Conservation (phyloP, 2,113 vertebrate genomes). For the Phycodurus eques region DNA sequence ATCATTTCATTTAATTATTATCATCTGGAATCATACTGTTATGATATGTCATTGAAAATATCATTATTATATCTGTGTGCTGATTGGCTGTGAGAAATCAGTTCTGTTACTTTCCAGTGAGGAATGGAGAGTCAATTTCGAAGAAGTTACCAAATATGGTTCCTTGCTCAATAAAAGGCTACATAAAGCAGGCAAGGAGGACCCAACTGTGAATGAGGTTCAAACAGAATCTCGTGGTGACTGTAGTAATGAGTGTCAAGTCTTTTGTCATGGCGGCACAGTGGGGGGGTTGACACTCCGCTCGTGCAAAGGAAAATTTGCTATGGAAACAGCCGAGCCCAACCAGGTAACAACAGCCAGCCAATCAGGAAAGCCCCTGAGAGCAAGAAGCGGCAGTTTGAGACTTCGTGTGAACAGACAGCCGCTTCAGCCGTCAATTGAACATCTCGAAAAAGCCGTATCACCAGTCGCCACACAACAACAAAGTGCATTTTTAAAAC, state of each 20-base stretch:
- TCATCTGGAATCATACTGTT: no score
- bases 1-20: not conserved
- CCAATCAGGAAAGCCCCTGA: conserved; percentile 59
- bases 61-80: no score
- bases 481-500: not conserved
- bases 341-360: conserved; percentile 56
- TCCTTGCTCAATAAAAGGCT: not conserved
- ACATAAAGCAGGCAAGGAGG: conserved; percentile 11
- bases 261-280: conserved; percentile 25
- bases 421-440: not conserved
- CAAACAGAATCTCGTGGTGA: conserved; percentile 35
- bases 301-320: conserved; percentile 35
- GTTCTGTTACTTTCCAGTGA: not conserved
- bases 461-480: not conserved
- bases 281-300: conserved; percentile 21
- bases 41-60: no score
- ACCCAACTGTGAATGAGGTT: conserved; percentile 33
- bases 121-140: not conserved
- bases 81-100: not conserved
- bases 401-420: conserved; percentile 11
- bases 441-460: not conserved
- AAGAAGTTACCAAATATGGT: not conserved
- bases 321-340: conserved; percentile 32
- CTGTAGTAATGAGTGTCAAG: conserved; percentile 12
- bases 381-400: conserved; percentile 21